These are phyloP conservation scores for Drosophila dives DNA, from an alignment of 2,888 invertebrate species.

Conservation along the genomic window DNA sequence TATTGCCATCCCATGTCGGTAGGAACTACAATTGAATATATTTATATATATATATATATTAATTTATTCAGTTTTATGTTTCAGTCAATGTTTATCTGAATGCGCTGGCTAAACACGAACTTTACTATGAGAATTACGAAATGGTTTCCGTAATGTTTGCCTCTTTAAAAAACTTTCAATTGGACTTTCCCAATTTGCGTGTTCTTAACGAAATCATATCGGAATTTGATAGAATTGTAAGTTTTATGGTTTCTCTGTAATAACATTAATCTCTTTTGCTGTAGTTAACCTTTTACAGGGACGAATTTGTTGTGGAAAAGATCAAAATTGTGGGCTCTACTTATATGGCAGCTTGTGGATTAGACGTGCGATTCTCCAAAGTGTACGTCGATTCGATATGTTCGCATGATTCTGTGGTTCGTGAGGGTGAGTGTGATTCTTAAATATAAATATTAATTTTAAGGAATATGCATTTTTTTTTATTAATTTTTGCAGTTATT, in stretches of 20 bases:
- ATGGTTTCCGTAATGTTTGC: constrained; percentile 98
- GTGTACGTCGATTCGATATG: not conserved
- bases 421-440: constrained; percentile 22
- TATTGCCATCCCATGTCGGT: constrained; percentile 97
- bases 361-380: constrained; percentile 89
- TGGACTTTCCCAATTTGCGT: constrained; percentile 88
- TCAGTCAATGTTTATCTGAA: constrained; percentile 87
- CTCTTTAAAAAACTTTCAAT: constrained; percentile 92
- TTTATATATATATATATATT: constrained; percentile 38
- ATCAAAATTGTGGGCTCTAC: constrained; percentile 98
- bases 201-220: constrained; percentile 95
- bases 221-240: constrained; percentile 91
- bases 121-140: constrained; percentile 94
- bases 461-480: not conserved
- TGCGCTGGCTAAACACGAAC: constrained; percentile 88
- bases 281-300: constrained; percentile 80
- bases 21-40: constrained; percentile 66
- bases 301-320: constrained; percentile 92
- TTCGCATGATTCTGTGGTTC: constrained; percentile 13
- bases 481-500: constrained; percentile 7
- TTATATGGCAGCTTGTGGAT: constrained; percentile 98
- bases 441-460: not conserved
- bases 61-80: not conserved
- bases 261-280: not conserved
- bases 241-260: constrained; percentile 72